phyloP scores from a whole-genome alignment of 2,797 vertebrate species.

The Neostethus bicornis region DNA sequence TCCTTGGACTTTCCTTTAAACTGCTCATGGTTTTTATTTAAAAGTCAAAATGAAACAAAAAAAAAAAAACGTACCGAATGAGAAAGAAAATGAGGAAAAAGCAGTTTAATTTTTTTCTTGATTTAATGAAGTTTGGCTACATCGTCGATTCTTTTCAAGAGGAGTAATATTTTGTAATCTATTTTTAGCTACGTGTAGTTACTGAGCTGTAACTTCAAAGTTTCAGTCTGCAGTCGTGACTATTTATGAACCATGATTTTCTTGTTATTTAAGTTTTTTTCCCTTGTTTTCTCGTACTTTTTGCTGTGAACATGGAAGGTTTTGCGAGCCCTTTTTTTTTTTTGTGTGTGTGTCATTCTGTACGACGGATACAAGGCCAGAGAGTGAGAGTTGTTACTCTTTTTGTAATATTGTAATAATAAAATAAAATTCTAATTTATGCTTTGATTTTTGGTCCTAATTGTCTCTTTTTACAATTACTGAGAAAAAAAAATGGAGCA shows the following conservation, averaged over 20 bases:
- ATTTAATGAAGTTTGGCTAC: constrained; percentile 82
- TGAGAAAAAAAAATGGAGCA: too few species aligned
- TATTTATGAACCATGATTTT: constrained; percentile 92
- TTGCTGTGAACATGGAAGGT: constrained; percentile 83
- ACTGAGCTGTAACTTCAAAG: constrained; percentile 85
- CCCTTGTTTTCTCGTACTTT: constrained; percentile 72
- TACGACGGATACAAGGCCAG: constrained; percentile 84
- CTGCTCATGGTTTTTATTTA: constrained; percentile 87
- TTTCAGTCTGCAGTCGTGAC: constrained; percentile 88
- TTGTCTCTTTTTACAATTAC: too few species aligned
- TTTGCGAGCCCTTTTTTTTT: constrained; percentile 78
- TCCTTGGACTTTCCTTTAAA: constrained; percentile 91
- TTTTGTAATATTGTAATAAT: constrained; percentile 95
- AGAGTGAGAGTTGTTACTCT: constrained; percentile 95
- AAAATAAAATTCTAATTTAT: constrained; percentile 98
- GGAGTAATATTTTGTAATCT: constrained; percentile 88
- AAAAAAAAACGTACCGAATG: too few species aligned
- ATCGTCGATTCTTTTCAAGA: constrained; percentile 86
- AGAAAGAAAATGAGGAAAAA: constrained; percentile 75
- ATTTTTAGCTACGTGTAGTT: constrained; percentile 90
- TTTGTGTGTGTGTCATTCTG: constrained; percentile 82
- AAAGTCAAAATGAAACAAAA: constrained; percentile 82
- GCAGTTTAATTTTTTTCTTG: constrained; percentile 62
- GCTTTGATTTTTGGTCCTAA: constrained; percentile 73
- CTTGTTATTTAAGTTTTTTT: constrained; percentile 81